A percentile compares a stretch with the other conserved stretches of the same genome.
phyloP scores from a whole-genome alignment of 2,113 vertebrate genomes.

The Numenius arquata region DNA sequence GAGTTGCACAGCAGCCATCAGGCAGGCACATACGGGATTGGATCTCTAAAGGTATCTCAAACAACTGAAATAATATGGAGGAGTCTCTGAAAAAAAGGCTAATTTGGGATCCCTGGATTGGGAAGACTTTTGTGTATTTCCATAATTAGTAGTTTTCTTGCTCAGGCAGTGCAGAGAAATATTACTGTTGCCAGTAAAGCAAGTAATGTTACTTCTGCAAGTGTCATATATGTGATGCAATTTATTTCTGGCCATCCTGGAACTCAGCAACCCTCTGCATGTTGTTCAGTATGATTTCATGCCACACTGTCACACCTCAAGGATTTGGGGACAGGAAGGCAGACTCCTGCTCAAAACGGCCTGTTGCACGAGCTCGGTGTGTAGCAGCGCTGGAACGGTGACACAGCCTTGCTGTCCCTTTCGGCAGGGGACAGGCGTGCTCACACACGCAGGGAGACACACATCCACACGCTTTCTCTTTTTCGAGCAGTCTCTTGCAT shows the following conservation, averaged over 20 bases:
- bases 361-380: not conserved
- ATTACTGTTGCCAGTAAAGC: not conserved
- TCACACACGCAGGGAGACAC: too few relatives aligned
- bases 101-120: not conserved
- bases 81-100: not conserved
- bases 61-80: not conserved
- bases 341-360: not conserved
- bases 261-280: not conserved
- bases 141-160: not conserved
- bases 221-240: not conserved
- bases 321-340: not conserved
- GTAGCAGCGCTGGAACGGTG: not conserved
- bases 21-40: not conserved
- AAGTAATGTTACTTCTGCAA: not conserved
- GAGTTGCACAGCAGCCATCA: not conserved
- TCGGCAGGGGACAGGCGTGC: not conserved
- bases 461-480: accelerated
- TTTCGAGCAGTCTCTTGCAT: accelerated
- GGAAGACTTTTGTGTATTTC: not conserved
- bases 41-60: not conserved
- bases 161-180: not conserved
- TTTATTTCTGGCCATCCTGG: not conserved
- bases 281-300: not conserved
- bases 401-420: not conserved
- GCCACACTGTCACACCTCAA: not conserved